Percentiles rank a stretch among this genome's conserved stretches.
These are phyloP conservation scores for Eurytoma adleriae DNA, from an alignment of 2,888 invertebrate species.

Conservation along the genomic window DNA sequence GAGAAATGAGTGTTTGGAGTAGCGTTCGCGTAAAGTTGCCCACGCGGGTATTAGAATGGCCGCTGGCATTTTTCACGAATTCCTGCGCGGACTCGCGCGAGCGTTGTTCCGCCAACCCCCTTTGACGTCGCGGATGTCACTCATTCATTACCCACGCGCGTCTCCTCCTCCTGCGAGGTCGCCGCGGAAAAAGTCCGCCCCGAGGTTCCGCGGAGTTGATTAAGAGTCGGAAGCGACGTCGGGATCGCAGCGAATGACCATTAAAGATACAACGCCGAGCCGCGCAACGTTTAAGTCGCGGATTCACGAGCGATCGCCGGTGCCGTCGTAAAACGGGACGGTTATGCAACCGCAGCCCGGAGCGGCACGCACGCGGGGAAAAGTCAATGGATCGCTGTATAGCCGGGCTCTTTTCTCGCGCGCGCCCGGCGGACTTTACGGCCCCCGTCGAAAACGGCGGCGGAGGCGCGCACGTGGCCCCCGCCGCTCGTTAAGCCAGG, in stretches of 20 bases:
- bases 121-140: no score
- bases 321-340: slow-evolving; percentile 7
- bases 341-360: neutral
- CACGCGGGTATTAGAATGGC: no score
- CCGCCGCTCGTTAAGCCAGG: slow-evolving; percentile 40
- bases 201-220: no score
- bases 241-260: no score
- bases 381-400: slow-evolving; percentile 12
- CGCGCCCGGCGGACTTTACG: neutral
- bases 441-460: neutral
- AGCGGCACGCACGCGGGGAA: neutral
- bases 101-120: no score
- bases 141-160: no score
- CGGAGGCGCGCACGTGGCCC: neutral
- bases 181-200: no score
- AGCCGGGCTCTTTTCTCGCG: neutral
- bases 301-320: slow-evolving; percentile 1
- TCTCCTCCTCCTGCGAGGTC: no score
- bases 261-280: neutral
- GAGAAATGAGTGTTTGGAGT: no score
- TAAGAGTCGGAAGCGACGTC: neutral
- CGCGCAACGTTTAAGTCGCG: neutral
- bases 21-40: no score
- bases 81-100: no score
- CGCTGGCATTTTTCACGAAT: no score